Evolutionary conservation across 2,888 invertebrate species (phyloP).

Genomic region (Sinohyriopsis cumingii): DNA sequence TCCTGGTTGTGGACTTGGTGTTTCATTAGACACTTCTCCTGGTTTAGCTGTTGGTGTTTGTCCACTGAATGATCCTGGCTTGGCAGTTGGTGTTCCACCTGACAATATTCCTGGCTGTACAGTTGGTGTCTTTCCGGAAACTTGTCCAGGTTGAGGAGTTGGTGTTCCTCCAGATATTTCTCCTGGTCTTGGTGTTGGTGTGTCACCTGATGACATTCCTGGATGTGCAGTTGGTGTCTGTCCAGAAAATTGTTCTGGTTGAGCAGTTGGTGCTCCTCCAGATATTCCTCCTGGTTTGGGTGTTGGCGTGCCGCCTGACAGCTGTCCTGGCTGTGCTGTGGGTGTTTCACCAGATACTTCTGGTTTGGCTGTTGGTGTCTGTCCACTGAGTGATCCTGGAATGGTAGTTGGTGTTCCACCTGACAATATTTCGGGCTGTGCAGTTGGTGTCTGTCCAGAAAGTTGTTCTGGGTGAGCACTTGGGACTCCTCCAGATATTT

Average conservation of each 20-base stretch:
- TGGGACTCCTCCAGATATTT: conserved; percentile 13
- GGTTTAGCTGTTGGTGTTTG: conserved; percentile 15
- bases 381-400: conserved; percentile 11
- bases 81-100: conserved; percentile 21
- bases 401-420: conserved; percentile 23
- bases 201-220: conserved; percentile 1
- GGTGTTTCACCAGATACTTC: conserved; percentile 11
- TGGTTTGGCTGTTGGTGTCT: conserved; percentile 25
- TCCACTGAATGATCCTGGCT: conserved; percentile 8
- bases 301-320: conserved; percentile 24
- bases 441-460: conserved; percentile 26
- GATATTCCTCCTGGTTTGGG: conserved; percentile 21
- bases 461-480: conserved; percentile 12
- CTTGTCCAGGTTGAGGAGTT: conserved; percentile 17
- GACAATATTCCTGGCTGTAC: conserved; percentile 15
- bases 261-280: conserved; percentile 28
- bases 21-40: conserved; percentile 1
- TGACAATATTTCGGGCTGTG: conserved; percentile 16
- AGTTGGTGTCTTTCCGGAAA: conserved; percentile 21
- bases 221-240: conserved; percentile 18
- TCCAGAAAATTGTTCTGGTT: conserved; percentile 14
- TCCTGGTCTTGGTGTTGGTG: conserved; percentile 19
- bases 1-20: conserved; percentile 24
- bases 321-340: conserved; percentile 16
- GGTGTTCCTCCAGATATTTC: conserved; percentile 13